Evolutionary conservation across 2,113 vertebrate genomes (phyloP).

Genomic region (Syngnathoides biaculeatus): DNA sequence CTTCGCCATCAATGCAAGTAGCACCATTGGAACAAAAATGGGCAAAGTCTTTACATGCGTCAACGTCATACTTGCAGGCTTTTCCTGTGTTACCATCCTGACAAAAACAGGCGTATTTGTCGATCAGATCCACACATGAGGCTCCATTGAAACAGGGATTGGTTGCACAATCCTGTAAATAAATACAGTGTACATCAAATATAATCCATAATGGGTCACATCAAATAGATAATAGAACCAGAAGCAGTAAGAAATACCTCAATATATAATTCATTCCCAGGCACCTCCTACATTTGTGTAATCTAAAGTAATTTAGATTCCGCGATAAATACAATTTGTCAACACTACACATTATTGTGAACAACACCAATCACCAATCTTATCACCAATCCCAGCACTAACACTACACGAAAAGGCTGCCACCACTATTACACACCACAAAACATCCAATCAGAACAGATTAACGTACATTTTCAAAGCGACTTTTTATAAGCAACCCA

Average conservation of each 20-base stretch:
- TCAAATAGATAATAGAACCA: not conserved
- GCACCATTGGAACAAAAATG: conserved; percentile 71
- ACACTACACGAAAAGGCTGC: conserved; percentile 5
- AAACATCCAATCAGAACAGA: conserved; percentile 62
- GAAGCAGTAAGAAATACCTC: not conserved
- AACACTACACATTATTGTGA: not conserved
- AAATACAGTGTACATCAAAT: conserved; percentile 17
- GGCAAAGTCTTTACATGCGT: conserved; percentile 60
- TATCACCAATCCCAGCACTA: not conserved
- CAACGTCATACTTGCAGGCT: conserved; percentile 63
- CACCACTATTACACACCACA: conserved; percentile 18
- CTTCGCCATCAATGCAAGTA: conserved; percentile 68
- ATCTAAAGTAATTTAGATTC: not conserved
- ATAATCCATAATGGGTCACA: not conserved
- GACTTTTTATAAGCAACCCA: conserved; percentile 56
- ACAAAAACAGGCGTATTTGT: conserved; percentile 76
- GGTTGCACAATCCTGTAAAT: conserved; percentile 73
- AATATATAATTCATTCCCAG: not conserved
- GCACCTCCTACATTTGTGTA: not conserved
- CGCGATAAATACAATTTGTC: not conserved
- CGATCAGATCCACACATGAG: conserved; percentile 71
- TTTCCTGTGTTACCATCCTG: conserved; percentile 67
- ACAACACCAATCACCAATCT: conserved; percentile 4
- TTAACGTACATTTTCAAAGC: conserved; percentile 55
- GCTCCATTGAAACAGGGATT: conserved; percentile 73